Evolutionary conservation across 2,888 invertebrate genomes (phyloP).

Genomic region (Lacanobia oleracea): DNA sequence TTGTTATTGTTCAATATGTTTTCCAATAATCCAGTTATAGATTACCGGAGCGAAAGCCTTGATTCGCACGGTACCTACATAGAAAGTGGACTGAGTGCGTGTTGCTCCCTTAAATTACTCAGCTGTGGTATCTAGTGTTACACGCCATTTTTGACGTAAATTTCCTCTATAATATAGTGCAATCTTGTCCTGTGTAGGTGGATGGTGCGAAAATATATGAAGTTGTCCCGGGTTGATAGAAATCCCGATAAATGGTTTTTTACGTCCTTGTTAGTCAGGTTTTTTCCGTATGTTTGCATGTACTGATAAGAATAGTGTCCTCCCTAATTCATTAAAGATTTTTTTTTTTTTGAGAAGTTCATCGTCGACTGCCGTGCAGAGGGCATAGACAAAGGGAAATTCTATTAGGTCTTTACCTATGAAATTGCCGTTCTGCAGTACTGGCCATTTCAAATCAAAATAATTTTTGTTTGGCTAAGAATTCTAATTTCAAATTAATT

Average conservation of each 20-base stretch:
- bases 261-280: background rate
- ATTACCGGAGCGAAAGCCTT: conserved; percentile 81
- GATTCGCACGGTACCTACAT: conserved; percentile 78
- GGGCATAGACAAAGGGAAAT: too few species aligned
- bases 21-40: conserved; percentile 87
- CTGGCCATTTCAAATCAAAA: too few species aligned
- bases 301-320: background rate
- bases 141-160: conserved; percentile 58
- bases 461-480: too few species aligned
- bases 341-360: too few species aligned
- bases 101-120: conserved; percentile 72
- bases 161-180: conserved; percentile 48
- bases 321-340: too few species aligned
- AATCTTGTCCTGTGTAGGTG: conserved; percentile 29
- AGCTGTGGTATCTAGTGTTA: conserved; percentile 53
- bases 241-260: background rate
- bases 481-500: too few species aligned
- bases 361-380: too few species aligned
- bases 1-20: conserved; percentile 89
- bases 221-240: background rate
- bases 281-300: background rate
- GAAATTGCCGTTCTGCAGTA: too few species aligned
- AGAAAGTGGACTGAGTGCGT: conserved; percentile 76
- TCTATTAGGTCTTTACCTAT: too few species aligned
- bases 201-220: background rate